Evolutionary conservation across 2,113 vertebrate genomes (phyloP).

Genomic region (Bungarus multicinctus): DNA sequence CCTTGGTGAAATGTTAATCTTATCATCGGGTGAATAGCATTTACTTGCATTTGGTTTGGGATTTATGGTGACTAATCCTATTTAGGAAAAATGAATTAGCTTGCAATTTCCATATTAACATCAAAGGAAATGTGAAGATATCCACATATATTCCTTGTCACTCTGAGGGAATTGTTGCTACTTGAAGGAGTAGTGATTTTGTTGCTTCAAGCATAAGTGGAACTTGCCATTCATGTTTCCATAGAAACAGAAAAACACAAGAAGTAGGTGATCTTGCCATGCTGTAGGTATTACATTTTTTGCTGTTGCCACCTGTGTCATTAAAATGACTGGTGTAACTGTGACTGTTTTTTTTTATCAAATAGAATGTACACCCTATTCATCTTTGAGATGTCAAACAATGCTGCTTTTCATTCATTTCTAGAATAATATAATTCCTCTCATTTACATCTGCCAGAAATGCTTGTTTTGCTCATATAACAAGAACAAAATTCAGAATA

Average conservation of each 20-base stretch:
- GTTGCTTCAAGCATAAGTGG: slow-evolving; percentile 59
- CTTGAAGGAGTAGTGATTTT: background rate
- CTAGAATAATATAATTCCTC: slow-evolving; percentile 46
- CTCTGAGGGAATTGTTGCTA: background rate
- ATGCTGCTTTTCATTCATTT: slow-evolving; percentile 57
- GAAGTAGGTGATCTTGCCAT: slow-evolving; percentile 59
- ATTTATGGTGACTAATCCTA: background rate
- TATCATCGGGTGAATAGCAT: background rate
- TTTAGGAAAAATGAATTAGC: background rate
- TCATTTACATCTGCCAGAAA: slow-evolving; percentile 39
- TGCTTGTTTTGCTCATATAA: slow-evolving; percentile 23
- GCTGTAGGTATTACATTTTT: slow-evolving; percentile 67
- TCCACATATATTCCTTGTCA: background rate
- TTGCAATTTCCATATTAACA: background rate
- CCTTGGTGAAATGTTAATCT: background rate
- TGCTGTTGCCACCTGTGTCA: slow-evolving; percentile 62
- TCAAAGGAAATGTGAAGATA: background rate
- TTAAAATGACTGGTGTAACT: slow-evolving; percentile 72
- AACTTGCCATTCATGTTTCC: slow-evolving; percentile 76
- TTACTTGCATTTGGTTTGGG: background rate
- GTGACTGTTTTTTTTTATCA: slow-evolving; percentile 60
- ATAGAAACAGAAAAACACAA: slow-evolving; percentile 76
- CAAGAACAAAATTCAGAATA: slow-evolving; percentile 20
- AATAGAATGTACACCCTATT: slow-evolving; percentile 59
- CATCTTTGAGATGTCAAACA: slow-evolving; percentile 55